These are phyloP conservation scores for Homalodisca vitripennis DNA, from an alignment of 1,140 invertebrate species.

Conservation along the genomic window DNA sequence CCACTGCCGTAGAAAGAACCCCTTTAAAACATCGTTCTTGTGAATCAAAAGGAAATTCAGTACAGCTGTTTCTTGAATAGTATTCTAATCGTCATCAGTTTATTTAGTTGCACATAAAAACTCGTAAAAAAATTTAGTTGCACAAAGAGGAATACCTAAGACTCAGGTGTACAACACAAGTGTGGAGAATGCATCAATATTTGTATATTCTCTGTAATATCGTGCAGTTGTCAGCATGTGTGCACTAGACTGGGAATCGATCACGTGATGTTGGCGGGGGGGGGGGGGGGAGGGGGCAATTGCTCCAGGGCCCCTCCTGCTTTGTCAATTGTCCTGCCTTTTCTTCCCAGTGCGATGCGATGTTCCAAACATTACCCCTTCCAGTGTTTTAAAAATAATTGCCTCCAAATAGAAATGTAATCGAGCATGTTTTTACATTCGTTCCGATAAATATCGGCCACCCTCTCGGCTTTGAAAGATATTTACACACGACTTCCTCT, in stretches of 20 bases:
- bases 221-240: not conserved
- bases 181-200: not conserved
- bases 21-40: too few species aligned
- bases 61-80: too few species aligned
- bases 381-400: conserved; percentile 20
- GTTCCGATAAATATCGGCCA: conserved; percentile 4
- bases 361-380: conserved; percentile 12
- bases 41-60: too few species aligned
- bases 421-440: conserved; percentile 9
- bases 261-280: not conserved
- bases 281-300: not conserved
- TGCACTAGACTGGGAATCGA: not conserved
- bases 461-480: not conserved
- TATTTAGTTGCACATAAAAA: too few species aligned
- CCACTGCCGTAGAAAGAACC: too few species aligned
- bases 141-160: too few species aligned
- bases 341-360: conserved; percentile 8
- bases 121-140: too few species aligned
- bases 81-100: too few species aligned
- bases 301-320: not conserved
- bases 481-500: conserved; percentile 6
- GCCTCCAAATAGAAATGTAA: conserved; percentile 16
- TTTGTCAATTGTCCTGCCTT: conserved; percentile 15
- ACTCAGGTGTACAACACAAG: too few species aligned
- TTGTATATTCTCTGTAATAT: not conserved